Base-by-base conservation (phyloP, 2,888 invertebrate genomes). In the Mystacides longicornis region DNA sequence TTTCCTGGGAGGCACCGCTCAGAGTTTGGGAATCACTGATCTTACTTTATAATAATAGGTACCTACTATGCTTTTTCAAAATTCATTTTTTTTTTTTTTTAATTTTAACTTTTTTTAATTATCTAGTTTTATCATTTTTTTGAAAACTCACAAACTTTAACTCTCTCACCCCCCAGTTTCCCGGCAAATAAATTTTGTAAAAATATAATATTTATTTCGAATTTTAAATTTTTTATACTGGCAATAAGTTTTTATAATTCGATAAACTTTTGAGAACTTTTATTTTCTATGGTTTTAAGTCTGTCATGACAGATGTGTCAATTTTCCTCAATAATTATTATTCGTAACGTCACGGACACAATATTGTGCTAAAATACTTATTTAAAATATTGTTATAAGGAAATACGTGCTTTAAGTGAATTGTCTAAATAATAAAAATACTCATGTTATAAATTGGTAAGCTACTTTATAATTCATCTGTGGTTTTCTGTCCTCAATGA, bases 231-330 rank as follows among this genome's bases (percentile, higher is more conserved):
- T 46, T 20, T 46, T 5, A 3, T 19, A 18, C 46, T 19, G 46
- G 46, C 22, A 37, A 37, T 16, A 37, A n/a, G 14, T 46, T 14
- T 20, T 20, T 11, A 20, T 21, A 20, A 20, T 46, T 19, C 46
- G 20, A 46, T 46, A 46, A 19, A 19, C 19, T 46, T 46, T 31
- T 31, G 31, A 31, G 11, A n/a, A n/a, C n/a, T n/a, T n/a, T n/a
- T n/a, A n/a, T n/a, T 37, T 16, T 37, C 37, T n/a, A 37, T 14
- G 37, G 37, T n/a, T n/a, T n/a, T n/a, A n/a, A n/a, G 37, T 16
- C 37, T 37, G 37, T n/a, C 37, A 37, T 37, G 37, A 37, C 37
- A 37, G 37, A 37, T 37, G 37, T 37, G 37, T 37, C 37, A 37
- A 37, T 37, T 37, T 37, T n/a, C 37, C 16, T 7, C 14, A 37